Percentiles rank a stretch among this genome's conserved stretches.
phyloP scores from a whole-genome alignment of 2,113 vertebrate species.

The Lagopus muta region DNA sequence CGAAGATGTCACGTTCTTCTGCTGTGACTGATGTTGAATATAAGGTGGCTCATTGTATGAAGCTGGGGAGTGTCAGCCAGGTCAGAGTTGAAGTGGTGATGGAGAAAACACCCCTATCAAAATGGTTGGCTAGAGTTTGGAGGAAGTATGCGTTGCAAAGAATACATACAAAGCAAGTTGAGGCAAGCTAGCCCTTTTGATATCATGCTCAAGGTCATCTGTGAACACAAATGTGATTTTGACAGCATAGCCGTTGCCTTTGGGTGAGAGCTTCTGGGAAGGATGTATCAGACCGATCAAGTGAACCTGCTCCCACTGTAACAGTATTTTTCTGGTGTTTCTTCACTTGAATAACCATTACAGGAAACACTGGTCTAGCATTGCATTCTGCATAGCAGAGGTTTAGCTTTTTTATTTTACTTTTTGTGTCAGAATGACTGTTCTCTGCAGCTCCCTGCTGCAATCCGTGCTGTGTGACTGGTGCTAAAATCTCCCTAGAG shows the following conservation, averaged over 20 bases:
- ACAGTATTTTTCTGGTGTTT: background rate
- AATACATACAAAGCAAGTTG: background rate
- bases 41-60: background rate
- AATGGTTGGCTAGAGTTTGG: background rate
- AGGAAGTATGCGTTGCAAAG: background rate
- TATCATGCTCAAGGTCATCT: background rate
- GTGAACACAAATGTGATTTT: background rate
- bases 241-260: background rate
- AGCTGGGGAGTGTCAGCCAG: background rate
- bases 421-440: background rate
- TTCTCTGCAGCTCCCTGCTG: background rate
- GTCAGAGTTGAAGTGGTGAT: background rate
- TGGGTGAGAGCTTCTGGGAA: background rate
- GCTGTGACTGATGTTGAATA: background rate
- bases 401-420: background rate
- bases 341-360: background rate
- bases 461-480: background rate
- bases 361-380: background rate
- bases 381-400: background rate
- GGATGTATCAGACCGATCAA: background rate
- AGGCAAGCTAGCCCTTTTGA: background rate
- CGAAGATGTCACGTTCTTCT: background rate
- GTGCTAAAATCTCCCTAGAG: slow-evolving; percentile 2
- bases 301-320: background rate
- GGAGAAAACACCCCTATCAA: background rate